A percentile compares a stretch with the other conserved stretches of the same genome.
These are phyloP conservation scores for Microtus pennsylvanicus DNA, from an alignment of 2,113 vertebrate species.

Conservation along the genomic window DNA sequence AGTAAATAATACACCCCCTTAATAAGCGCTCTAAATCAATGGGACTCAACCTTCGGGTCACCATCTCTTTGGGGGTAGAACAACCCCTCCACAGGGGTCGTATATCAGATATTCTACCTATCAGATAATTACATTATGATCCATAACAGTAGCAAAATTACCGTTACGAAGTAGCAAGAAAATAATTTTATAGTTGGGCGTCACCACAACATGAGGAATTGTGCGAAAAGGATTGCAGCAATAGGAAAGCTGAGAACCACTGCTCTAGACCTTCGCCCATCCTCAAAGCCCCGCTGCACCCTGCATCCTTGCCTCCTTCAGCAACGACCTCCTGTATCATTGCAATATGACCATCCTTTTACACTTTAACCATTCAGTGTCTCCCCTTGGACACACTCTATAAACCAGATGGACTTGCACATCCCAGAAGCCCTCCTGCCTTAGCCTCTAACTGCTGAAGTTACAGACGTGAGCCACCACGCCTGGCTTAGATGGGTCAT, in stretches of 20 bases:
- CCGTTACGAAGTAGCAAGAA: neutral
- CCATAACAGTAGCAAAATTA: neutral
- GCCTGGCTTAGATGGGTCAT: neutral
- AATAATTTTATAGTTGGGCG: neutral
- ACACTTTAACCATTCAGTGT: no score
- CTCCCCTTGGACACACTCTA: neutral
- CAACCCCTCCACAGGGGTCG: neutral
- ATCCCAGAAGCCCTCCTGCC: neutral
- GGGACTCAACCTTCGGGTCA: neutral
- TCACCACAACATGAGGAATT: neutral
- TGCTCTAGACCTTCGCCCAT: neutral
- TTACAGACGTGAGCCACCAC: neutral
- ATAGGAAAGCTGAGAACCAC: neutral
- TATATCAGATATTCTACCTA: neutral
- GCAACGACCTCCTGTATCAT: neutral
- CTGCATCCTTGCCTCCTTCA: neutral
- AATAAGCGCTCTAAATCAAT: rapidly evolving
- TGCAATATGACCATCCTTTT: neutral
- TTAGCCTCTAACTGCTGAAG: neutral
- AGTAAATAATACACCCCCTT: neutral
- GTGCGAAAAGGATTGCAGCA: neutral
- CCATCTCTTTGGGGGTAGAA: neutral
- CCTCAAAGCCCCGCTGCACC: neutral
- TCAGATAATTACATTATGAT: neutral
- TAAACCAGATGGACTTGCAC: neutral